Percentiles rank a stretch among this genome's conserved stretches.
These are phyloP conservation scores for Neoaliturus tenellus DNA, from an alignment of 2,888 invertebrate genomes.

Conservation along the genomic window DNA sequence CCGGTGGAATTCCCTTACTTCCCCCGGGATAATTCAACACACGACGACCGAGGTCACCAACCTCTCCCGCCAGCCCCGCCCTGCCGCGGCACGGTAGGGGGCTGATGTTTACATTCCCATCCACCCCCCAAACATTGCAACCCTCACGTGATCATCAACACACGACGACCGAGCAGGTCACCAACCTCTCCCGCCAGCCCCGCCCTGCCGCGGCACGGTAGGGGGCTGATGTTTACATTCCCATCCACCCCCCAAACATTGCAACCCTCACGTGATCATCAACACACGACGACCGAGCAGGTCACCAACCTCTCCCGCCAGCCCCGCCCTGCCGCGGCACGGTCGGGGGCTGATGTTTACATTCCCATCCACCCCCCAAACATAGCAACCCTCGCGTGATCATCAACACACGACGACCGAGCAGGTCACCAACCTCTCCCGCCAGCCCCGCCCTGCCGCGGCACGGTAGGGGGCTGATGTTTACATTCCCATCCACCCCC, in stretches of 20 bases:
- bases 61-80: neutral
- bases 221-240: neutral
- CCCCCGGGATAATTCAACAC: neutral
- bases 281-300: neutral
- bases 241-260: neutral
- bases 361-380: neutral
- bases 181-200: neutral
- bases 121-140: neutral
- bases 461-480: no score
- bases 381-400: no score
- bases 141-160: no score
- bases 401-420: neutral
- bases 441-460: no score
- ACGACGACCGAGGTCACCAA: neutral
- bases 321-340: no score
- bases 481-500: neutral
- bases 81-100: no score
- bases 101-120: neutral
- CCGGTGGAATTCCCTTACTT: neutral
- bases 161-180: neutral
- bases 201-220: no score
- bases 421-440: slow-evolving; percentile 2
- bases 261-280: no score
- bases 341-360: neutral
- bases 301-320: neutral